These are phyloP conservation scores for Strigamia crassipes DNA, from an alignment of 2,888 invertebrate species.

Conservation along the genomic window DNA sequence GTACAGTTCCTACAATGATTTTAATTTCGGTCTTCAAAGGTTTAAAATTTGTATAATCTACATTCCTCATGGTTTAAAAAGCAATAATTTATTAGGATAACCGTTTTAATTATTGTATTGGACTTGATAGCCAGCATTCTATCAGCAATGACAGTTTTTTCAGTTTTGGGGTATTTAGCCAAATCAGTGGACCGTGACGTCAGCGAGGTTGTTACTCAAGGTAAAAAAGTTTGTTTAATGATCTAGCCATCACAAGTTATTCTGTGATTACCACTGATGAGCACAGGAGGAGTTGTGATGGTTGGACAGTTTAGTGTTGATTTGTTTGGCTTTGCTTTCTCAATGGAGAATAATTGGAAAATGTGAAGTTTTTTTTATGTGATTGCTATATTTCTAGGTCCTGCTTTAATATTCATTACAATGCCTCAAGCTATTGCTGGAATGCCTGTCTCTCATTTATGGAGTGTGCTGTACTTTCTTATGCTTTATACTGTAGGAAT, in stretches of 20 bases:
- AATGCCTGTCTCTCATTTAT: background rate
- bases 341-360: too few species aligned
- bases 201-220: background rate
- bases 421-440: background rate
- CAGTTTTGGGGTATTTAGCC: background rate
- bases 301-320: too few species aligned
- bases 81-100: background rate
- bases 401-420: background rate
- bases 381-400: background rate
- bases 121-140: background rate
- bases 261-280: too few species aligned
- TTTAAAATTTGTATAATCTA: background rate
- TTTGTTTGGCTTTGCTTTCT: too few species aligned
- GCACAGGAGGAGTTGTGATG: too few species aligned
- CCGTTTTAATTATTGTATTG: background rate
- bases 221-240: background rate
- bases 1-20: background rate
- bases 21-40: background rate
- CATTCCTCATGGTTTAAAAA: background rate
- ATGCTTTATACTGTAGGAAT: conserved; percentile 2
- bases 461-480: background rate
- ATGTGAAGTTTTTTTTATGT: background rate
- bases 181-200: background rate
- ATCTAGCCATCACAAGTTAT: too few species aligned
- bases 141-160: background rate